A percentile compares a stretch with the other conserved stretches of the same genome.
These are phyloP conservation scores for Incurvaria masculella DNA, from an alignment of 2,888 invertebrate species.

Conservation along the genomic window DNA sequence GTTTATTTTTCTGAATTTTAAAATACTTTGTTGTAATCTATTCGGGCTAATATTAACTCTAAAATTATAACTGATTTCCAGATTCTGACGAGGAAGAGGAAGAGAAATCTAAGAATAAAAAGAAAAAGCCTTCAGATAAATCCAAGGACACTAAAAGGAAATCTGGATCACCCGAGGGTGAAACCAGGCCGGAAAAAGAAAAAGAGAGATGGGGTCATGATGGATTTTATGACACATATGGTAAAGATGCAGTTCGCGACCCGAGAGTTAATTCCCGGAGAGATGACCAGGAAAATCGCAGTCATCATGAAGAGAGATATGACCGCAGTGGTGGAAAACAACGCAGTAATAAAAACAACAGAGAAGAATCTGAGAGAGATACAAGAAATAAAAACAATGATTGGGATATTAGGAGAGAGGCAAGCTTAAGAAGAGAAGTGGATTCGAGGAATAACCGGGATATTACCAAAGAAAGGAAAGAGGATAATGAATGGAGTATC, in stretches of 20 bases:
- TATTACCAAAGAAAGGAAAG: constrained; percentile 11
- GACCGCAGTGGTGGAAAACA: constrained; percentile 5
- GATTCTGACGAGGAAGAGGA: constrained; percentile 29
- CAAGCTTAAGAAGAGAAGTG: constrained; percentile 15
- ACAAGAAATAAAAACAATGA: neutral
- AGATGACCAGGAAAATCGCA: constrained; percentile 17
- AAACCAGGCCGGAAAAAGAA: constrained; percentile 21
- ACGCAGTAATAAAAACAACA: no score
- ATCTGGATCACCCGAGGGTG: constrained; percentile 23
- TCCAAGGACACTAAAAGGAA: constrained; percentile 22
- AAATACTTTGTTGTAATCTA: no score
- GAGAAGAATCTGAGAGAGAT: no score
- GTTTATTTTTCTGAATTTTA: no score
- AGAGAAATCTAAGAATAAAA: constrained; percentile 24
- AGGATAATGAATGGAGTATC: neutral
- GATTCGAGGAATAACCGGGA: neutral
- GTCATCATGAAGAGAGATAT: constrained; percentile 15
- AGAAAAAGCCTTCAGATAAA: constrained; percentile 27
- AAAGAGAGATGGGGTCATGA: constrained; percentile 45
- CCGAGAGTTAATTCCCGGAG: no score
- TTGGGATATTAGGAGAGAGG: constrained; percentile 14
- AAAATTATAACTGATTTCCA: no score
- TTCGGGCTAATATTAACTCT: no score
- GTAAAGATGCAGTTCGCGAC: constrained; percentile 32
- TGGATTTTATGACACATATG: constrained; percentile 45